A percentile compares a stretch with the other conserved stretches of the same genome.
phyloP scores from a whole-genome alignment of 2,888 invertebrate genomes.

The Synanthedon andrenaeformis region DNA sequence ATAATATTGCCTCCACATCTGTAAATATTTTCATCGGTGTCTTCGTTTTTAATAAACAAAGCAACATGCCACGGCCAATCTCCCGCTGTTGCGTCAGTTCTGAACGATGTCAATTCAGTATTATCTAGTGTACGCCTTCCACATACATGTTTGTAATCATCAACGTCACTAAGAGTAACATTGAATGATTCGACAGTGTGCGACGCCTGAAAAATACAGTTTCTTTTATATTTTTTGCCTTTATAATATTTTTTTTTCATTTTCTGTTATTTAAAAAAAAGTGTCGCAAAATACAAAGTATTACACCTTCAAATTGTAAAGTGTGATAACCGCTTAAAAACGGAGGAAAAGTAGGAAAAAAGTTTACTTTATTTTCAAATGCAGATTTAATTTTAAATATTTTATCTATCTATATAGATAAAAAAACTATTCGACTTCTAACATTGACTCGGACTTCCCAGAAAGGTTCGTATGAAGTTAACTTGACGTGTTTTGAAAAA shows the following conservation, averaged over 20 bases:
- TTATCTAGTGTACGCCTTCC: conserved; percentile 42
- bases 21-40: conserved; percentile 20
- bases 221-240: background rate
- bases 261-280: background rate
- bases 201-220: conserved; percentile 20
- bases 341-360: too few species aligned
- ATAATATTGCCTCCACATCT: conserved; percentile 54
- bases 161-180: conserved; percentile 17
- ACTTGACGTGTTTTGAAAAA: too few species aligned
- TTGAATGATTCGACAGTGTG: conserved; percentile 30
- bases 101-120: conserved; percentile 40
- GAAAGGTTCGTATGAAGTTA: too few species aligned
- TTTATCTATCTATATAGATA: too few species aligned
- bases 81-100: conserved; percentile 40
- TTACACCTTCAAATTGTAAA: too few species aligned
- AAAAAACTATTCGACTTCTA: too few species aligned
- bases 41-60: conserved; percentile 23
- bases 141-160: conserved; percentile 33
- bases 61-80: conserved; percentile 66
- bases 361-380: too few species aligned
- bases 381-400: too few species aligned
- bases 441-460: too few species aligned
- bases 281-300: too few species aligned
- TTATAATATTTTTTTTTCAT: background rate
- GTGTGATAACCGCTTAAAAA: too few species aligned